Base-by-base conservation (phyloP, 2,888 invertebrate genomes). In the Perithous albicinctus region DNA sequence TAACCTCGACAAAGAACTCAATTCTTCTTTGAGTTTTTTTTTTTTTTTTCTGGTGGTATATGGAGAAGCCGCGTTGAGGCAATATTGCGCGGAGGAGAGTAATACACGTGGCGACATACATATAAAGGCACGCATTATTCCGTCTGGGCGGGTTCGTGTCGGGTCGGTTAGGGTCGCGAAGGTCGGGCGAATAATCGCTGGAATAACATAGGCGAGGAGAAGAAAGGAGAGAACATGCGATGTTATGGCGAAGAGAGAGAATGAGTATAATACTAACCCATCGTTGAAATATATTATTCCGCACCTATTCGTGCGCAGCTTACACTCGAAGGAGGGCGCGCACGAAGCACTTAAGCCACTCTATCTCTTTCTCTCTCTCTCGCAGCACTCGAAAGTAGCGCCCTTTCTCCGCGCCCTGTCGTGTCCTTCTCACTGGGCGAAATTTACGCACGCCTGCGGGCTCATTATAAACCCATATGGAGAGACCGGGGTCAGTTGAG, bases 231-330 rank as follows among this genome's bases (percentile, higher is more conserved):
- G 38, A 51, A 48, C 26, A 35, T 4, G 35, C 23, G 38, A 69
- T 7, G 26, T 12, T n/a, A 51, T 6, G 35, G 2, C 29, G 15
- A 32, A 43, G 5, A 8, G 67, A 26, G 67, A 26, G 46, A 43
- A 35, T 26, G 35, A 76, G 56, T 56, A 15, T 41, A 43, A 15
- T 18, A 32, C n/a, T n/a, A n/a, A n/a, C n/a, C 59, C 15, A 74
- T 80, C 78, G 74, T 78, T 59, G 48, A 73, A 63, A 80, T 78
- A 80, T 80, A 84, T 85, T 80, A 78, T 80, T 84, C 72, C 56
- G 32, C 59, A 63, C 63, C 81, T 77, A 79, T 66, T 76, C 78
- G 80, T 70, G 61, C 59, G 70, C n/a, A n/a, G 32, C n/a, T n/a
- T n/a, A n/a, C 32, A 32, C 77, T 81, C 69, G 48, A 76, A 70